Conservation (phyloP, 2,113 vertebrate genomes). For the Pampusana beccarii region DNA sequence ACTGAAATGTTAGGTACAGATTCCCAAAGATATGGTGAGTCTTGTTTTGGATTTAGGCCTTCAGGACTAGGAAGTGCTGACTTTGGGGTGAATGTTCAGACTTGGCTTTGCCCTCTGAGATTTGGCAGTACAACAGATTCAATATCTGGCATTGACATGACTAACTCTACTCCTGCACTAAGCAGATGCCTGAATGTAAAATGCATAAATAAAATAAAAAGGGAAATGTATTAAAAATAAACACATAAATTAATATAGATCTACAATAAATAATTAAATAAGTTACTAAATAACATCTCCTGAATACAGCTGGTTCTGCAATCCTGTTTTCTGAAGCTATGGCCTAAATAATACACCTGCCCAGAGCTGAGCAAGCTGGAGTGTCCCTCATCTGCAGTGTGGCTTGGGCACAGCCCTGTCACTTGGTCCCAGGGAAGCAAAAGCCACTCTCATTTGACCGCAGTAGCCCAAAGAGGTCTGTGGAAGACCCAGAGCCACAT, state of each 20-base stretch:
- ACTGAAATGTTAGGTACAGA: neutral
- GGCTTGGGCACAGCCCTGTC: neutral
- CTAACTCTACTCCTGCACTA: neutral
- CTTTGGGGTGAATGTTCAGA: neutral
- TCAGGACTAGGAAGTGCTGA: neutral
- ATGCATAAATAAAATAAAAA: neutral
- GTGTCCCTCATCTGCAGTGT: accelerated
- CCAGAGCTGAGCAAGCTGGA: neutral
- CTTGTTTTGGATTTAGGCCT: neutral
- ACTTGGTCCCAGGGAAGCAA: neutral
- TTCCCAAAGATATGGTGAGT: neutral
- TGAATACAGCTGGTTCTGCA: neutral
- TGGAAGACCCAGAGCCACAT: accelerated
- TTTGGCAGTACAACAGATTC: neutral
- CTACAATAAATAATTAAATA: neutral
- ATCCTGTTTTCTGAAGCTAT: neutral
- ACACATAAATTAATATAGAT: neutral
- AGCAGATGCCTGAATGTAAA: neutral
- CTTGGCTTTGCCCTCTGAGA: neutral
- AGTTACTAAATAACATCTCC: neutral
- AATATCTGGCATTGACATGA: neutral
- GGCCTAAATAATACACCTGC: neutral
- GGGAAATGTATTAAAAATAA: neutral
- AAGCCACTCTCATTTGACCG: neutral
- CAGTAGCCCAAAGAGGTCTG: neutral